Percentiles rank a stretch among this genome's conserved stretches.
Evolutionary conservation across 2,113 vertebrate species (phyloP).

Genomic region (Epinephelus cyanopodus): DNA sequence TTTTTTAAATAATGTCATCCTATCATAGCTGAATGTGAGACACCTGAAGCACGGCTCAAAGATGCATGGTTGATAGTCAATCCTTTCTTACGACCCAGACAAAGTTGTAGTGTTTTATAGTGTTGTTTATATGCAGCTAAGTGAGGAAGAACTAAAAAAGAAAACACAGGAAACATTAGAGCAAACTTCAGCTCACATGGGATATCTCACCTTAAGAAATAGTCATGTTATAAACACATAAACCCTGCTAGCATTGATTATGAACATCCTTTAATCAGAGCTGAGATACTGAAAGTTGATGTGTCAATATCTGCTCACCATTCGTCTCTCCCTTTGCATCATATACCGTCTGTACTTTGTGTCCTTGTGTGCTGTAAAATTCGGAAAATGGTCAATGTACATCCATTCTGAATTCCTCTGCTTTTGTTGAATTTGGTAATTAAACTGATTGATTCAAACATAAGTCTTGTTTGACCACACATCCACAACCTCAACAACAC

Average conservation of each 20-base stretch:
- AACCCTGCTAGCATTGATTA: neutral
- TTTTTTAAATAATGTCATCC: constrained; percentile 43
- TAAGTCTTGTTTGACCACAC: constrained; percentile 5
- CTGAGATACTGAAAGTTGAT: neutral
- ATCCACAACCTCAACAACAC: constrained; percentile 21
- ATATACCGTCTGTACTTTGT: neutral
- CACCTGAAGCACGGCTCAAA: constrained; percentile 27
- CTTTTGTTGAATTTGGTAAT: neutral
- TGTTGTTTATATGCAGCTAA: neutral
- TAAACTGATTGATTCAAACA: constrained; percentile 1
- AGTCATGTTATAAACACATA: neutral
- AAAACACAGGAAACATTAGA: neutral
- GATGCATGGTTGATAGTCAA: constrained; percentile 1
- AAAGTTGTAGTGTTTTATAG: constrained; percentile 1
- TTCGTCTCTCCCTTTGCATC: neutral
- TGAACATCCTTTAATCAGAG: neutral
- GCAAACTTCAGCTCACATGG: constrained; percentile 1
- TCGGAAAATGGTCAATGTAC: neutral
- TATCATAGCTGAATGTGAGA: constrained; percentile 43
- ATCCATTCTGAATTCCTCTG: neutral
- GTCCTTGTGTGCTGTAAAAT: neutral
- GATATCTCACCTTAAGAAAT: neutral
- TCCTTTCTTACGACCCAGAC: neutral
- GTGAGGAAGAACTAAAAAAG: neutral
- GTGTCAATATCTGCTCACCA: neutral